phyloP scores from a whole-genome alignment of 2,113 vertebrate species.

The Oxyruncus cristatus region DNA sequence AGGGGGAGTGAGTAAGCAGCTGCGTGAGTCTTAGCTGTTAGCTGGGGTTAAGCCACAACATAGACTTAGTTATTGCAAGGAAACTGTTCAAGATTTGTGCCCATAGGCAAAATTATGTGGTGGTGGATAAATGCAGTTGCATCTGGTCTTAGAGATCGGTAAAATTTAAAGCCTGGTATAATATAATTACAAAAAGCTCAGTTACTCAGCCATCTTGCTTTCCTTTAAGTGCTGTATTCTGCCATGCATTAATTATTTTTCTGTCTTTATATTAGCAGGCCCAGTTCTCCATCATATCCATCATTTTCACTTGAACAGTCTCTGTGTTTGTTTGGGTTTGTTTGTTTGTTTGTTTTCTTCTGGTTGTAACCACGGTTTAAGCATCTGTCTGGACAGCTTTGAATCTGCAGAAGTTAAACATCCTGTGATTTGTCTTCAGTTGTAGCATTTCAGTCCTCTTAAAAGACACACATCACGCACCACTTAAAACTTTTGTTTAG shows the following conservation, averaged over 20 bases:
- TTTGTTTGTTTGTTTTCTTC: not conserved
- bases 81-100: not conserved
- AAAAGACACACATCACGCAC: not conserved
- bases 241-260: not conserved
- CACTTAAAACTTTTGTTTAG: conserved; percentile 10
- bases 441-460: not conserved
- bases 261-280: not conserved
- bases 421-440: not conserved
- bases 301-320: not conserved
- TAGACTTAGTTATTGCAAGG: not conserved
- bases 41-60: not conserved
- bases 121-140: not conserved
- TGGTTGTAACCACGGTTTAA: not conserved
- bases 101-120: not conserved
- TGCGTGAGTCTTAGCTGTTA: not conserved
- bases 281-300: not conserved
- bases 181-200: not conserved
- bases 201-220: not conserved
- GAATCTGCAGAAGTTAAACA: not conserved
- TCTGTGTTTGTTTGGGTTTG: not conserved
- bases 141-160: not conserved
- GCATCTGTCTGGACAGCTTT: not conserved
- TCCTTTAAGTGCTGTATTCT: not conserved
- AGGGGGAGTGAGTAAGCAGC: not conserved
- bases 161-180: not conserved